phyloP scores from a whole-genome alignment of 2,113 vertebrate species.

The Poeciliopsis turrubarensis region DNA sequence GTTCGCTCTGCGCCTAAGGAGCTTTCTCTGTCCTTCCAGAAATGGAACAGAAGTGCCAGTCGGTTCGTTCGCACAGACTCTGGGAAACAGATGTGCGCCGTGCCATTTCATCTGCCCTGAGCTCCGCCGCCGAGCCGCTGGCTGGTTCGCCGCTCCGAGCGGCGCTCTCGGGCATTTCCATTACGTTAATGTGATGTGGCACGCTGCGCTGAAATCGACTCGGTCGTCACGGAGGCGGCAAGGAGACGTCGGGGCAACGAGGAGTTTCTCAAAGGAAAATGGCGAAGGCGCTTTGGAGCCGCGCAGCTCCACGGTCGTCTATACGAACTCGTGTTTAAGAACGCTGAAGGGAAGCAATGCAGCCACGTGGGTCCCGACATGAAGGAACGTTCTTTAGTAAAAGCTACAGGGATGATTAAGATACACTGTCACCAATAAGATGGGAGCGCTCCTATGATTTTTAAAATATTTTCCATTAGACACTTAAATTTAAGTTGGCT shows the following conservation, averaged over 20 bases:
- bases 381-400: too few relatives aligned
- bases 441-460: too few relatives aligned
- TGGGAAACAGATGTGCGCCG: neutral
- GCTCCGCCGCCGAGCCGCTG: slow-evolving; percentile 15
- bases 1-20: slow-evolving; percentile 46
- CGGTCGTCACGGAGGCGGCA: neutral
- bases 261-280: neutral
- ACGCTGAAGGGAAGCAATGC: too few relatives aligned
- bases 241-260: neutral
- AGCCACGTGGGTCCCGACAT: neutral
- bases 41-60: slow-evolving; percentile 14
- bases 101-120: slow-evolving; percentile 26
- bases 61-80: slow-evolving; percentile 17
- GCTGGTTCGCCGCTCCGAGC: neutral
- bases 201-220: neutral
- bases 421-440: neutral
- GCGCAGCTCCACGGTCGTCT: neutral
- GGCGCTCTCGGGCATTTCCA: neutral
- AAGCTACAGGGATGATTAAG: neutral
- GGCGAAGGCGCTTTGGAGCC: neutral
- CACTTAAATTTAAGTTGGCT: too few relatives aligned
- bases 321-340: neutral
- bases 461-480: too few relatives aligned
- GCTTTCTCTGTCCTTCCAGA: slow-evolving; percentile 34
- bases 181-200: neutral